Evolutionary conservation across 2,888 invertebrate species (phyloP), one percentile per base, ranked within the genome.

Genomic region (Pristionchus arcanus): DNA sequence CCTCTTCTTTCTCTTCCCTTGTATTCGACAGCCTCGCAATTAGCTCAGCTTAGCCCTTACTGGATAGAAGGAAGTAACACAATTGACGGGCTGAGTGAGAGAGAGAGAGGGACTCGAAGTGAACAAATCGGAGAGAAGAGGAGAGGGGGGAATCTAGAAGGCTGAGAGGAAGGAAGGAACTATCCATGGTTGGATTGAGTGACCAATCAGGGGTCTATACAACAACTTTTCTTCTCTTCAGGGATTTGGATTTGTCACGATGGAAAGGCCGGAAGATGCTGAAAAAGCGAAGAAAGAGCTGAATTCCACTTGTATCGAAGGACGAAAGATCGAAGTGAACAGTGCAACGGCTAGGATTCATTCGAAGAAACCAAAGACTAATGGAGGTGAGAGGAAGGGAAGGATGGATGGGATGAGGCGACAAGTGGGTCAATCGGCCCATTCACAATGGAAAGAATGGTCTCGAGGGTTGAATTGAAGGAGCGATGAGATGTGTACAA

Each of bases 211-310:
- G 9, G 59, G 28, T 19, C n/a, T 85, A 85, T 55, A 85, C 34
- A 85, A 7, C 87, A 42, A 4, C 31, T 63, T 19, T 37, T 53
- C 15, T 87, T 21, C n/a, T 19, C 97, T 97, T 97, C 98, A 99
- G 99, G 99, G 99, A 97, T 99, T 99, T 97, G 99, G 99, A 97
- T 99, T 99, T 98, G 99, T 99, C 97, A 99, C 99, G 97, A 99
- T 99, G 98, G 98, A 98, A 97, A 98, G 98, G 97, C 98, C 98
- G 97, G 97, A 97, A 97, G 99, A 99, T 97, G 99, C 99, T 97
- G 99, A 99, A 97, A 97, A 98, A 97, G 99, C 99, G 97, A 98
- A 99, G 97, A 98, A 98, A 97, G 98, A 98, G 97, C 98, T 99
- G 97, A 98, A 99, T 97, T 98, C 98, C 97, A 98, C 98, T 97